Base-by-base conservation (phyloP, 2,797 vertebrate genomes). In the Muscicapa comitata region DNA sequence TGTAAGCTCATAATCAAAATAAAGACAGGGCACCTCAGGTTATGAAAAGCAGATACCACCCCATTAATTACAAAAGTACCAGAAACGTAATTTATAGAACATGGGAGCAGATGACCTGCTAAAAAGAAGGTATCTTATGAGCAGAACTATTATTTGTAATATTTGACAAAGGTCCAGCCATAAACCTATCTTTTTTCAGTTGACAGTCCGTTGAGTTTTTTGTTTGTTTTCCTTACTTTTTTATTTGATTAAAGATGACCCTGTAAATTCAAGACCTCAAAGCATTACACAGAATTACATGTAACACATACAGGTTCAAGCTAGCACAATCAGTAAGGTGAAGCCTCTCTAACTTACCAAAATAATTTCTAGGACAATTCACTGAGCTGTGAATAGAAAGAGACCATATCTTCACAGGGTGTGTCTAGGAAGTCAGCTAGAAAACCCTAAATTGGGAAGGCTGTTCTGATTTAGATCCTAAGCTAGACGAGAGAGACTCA, bases 361-460 rank as follows among this genome's bases (percentile, higher is more conserved):
- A 83, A 71, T 54, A 65, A 87, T 67, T 84, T 90, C 58, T 81
- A 91, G 84, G n/a, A 92, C 73, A 88, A 78, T 47, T 94, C 68
- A 76, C 77, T 75, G 67, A 48, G 70, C n/a, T 55, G 28, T 37
- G 51, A 83, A 92, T 43, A 91, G 84, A 66, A 84, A 14, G n/a
- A 86, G 26, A 77, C 47, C 77, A 51, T 86, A 91, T 87, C 84
- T 58, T 93, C 80, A 81, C 8, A 74, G 43, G 47, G 14, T 14
- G 19, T 58, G 33, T 31, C 74, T 77, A 77, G 12, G 15, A 86
- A 93, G 68, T 45, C 42, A 65, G 66, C 24, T 53, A 55, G 77
- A 81, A 86, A 71, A 16, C 3, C 5, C 0, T 28, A 65, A 58
- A 35, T 12, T 88, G 43, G 51, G 70, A 77, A 85, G n/a, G n/a